These are phyloP conservation scores for Ganaspis brasiliensis DNA, from an alignment of 2,888 invertebrate genomes.

Conservation along the genomic window DNA sequence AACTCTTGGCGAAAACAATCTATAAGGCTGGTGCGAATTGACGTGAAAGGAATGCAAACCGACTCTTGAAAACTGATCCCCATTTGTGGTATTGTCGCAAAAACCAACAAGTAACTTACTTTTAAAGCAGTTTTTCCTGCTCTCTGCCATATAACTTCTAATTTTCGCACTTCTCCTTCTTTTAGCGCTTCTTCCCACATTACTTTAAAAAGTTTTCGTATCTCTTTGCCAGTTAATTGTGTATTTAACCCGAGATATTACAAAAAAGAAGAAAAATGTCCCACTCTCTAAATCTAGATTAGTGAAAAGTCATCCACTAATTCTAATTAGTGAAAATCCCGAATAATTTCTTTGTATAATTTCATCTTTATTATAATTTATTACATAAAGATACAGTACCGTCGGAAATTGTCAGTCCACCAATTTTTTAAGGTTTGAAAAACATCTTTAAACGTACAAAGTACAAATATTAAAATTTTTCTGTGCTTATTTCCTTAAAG, in stretches of 20 bases:
- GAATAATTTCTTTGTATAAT: too few species aligned
- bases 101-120: slow-evolving; percentile 14
- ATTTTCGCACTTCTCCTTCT: slow-evolving; percentile 26
- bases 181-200: neutral
- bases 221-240: neutral
- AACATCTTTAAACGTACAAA: too few species aligned
- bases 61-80: slow-evolving; percentile 10
- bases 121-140: slow-evolving; percentile 2
- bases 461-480: too few species aligned
- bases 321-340: too few species aligned
- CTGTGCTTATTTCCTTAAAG: too few species aligned
- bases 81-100: slow-evolving; percentile 6
- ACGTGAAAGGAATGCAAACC: neutral
- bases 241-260: neutral
- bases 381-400: too few species aligned
- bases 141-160: slow-evolving; percentile 10
- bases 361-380: too few species aligned
- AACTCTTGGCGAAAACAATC: slow-evolving; percentile 1
- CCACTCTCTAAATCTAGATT: too few species aligned
- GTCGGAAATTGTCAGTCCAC: too few species aligned
- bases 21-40: slow-evolving; percentile 13
- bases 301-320: too few species aligned
- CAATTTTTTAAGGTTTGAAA: too few species aligned
- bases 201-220: neutral
- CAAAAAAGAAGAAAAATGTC: too few species aligned